Conservation (phyloP, 2,113 vertebrate genomes). For the Rutilus rutilus region DNA sequence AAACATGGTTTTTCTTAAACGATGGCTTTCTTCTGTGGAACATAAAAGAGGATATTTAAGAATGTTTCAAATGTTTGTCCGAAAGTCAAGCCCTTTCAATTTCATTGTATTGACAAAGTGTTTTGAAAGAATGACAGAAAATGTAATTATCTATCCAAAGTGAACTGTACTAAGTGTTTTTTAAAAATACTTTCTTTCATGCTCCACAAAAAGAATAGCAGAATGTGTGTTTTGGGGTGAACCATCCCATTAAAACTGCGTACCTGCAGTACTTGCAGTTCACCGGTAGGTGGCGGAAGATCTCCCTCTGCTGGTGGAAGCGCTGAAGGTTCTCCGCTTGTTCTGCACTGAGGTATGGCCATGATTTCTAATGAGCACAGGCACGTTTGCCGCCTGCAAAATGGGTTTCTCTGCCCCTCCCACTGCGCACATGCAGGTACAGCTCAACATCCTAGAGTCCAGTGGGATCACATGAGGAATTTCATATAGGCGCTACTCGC, state of each 20-base stretch:
- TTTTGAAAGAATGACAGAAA: no score
- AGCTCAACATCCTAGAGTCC: conserved; percentile 6
- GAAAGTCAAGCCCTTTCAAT: neutral
- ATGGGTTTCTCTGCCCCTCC: conserved; percentile 54
- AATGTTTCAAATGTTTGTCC: neutral
- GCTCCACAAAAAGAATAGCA: neutral
- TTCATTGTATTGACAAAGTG: neutral
- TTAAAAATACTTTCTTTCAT: neutral
- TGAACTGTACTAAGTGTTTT: no score
- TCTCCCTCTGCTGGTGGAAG: neutral
- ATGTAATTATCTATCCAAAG: no score
- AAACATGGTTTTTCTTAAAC: neutral
- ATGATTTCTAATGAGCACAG: conserved; percentile 76
- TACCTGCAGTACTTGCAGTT: conserved; percentile 41
- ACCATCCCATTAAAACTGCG: neutral
- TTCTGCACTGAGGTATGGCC: conserved; percentile 75
- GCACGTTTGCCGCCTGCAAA: conserved; percentile 60
- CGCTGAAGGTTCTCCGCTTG: conserved; percentile 34
- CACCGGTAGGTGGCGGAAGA: conserved; percentile 50
- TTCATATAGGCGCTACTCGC: neutral
- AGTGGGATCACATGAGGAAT: neutral
- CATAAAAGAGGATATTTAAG: neutral
- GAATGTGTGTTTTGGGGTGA: neutral
- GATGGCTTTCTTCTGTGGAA: neutral
- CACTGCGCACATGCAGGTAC: conserved; percentile 36